These are phyloP conservation scores for Cataglyphis rosenhaueri DNA, from an alignment of 2,888 invertebrate species.

Conservation along the genomic window DNA sequence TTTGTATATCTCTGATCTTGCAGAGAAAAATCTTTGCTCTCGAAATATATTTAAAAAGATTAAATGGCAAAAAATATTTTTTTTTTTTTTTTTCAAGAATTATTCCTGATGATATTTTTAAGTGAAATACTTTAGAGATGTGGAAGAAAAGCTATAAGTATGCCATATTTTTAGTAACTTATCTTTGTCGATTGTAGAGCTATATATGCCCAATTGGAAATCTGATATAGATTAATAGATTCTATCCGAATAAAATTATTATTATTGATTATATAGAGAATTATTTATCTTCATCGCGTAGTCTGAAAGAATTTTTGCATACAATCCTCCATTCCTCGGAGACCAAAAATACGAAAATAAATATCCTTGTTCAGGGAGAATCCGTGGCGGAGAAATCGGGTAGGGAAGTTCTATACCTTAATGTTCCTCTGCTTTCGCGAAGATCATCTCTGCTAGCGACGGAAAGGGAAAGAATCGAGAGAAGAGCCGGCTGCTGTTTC, in stretches of 20 bases:
- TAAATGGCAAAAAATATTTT: not conserved
- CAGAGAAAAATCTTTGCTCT: conserved; percentile 18
- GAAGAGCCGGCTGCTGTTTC: conserved; percentile 53
- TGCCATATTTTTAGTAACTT: not conserved
- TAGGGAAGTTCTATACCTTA: conserved; percentile 44
- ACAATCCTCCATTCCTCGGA: not conserved
- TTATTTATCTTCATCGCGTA: not conserved
- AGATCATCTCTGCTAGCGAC: conserved; percentile 22
- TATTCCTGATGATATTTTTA: not conserved
- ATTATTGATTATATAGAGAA: no score
- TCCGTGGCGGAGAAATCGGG: conserved; percentile 22
- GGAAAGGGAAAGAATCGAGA: conserved; percentile 20
- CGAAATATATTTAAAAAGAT: conserved; percentile 4
- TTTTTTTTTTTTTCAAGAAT: not conserved
- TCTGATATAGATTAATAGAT: no score
- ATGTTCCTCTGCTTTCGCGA: conserved; percentile 41
- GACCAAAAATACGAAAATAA: conserved; percentile 32
- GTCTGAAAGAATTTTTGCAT: not conserved
- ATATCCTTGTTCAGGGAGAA: conserved; percentile 1
- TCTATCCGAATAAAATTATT: no score
- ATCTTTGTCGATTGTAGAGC: not conserved
- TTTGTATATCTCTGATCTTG: conserved; percentile 6
- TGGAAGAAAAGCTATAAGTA: not conserved
- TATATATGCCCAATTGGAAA: no score
- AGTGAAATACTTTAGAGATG: not conserved